Conservation (phyloP, 2,113 vertebrate genomes). For the Callipepla squamata region DNA sequence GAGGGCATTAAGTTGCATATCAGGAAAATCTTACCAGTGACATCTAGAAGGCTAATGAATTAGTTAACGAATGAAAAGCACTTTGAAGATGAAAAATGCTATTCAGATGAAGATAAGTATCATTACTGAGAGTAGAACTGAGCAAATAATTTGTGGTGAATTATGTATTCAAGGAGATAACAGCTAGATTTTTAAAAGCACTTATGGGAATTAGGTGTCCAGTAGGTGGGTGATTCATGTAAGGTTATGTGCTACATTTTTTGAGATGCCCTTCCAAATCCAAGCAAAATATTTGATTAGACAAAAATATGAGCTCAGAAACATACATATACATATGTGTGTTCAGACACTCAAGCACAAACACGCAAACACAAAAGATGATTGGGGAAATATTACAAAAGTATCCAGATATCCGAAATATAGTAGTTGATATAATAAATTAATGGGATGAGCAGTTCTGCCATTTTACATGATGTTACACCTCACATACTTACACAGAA, state of each 20-base stretch:
- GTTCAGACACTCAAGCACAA: not conserved
- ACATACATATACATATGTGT: accelerated
- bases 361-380: not conserved
- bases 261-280: not conserved
- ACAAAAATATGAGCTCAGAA: not conserved
- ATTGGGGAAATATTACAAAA: accelerated
- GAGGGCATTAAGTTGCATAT: not conserved
- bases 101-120: conserved; percentile 8
- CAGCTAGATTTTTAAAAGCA: not conserved
- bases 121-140: not conserved
- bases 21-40: not conserved
- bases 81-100: conserved; percentile 48
- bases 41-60: conserved; percentile 11
- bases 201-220: not conserved
- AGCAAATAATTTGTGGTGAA: conserved; percentile 41
- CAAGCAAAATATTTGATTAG: not conserved
- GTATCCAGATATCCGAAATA: accelerated
- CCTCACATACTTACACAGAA: not conserved
- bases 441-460: not conserved
- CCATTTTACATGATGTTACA: not conserved
- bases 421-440: not conserved
- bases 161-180: not conserved
- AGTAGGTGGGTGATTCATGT: not conserved
- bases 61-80: not conserved
- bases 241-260: not conserved